Conservation (phyloP, 1,140 invertebrate species). For the Dendrolimus punctatus region DNA sequence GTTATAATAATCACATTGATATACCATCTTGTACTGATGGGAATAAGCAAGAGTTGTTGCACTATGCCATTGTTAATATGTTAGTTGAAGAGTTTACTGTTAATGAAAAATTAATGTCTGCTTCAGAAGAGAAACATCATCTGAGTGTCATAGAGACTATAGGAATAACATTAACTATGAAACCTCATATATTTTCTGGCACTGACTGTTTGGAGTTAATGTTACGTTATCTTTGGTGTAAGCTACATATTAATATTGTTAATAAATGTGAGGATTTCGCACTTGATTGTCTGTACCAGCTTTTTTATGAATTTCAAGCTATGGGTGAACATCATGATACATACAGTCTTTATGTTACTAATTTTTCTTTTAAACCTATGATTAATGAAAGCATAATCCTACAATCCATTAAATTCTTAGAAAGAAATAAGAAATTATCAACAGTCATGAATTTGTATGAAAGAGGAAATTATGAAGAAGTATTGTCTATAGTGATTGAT, state of each 20-base stretch:
- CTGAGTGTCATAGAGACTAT: conserved; percentile 49
- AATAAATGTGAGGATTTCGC: conserved; percentile 57
- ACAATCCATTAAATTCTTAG: conserved; percentile 53
- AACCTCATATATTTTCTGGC: conserved; percentile 58
- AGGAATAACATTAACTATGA: conserved; percentile 50
- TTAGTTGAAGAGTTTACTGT: conserved; percentile 77
- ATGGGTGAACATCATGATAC: conserved; percentile 48
- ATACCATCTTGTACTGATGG: conserved; percentile 69
- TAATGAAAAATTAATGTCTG: conserved; percentile 70
- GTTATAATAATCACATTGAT: conserved; percentile 70
- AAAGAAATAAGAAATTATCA: conserved; percentile 64
- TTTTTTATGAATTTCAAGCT: conserved; percentile 59
- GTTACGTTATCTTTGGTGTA: conserved; percentile 58
- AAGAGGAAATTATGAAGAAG: conserved; percentile 75
- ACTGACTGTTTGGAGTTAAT: conserved; percentile 45
- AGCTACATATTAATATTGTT: conserved; percentile 51
- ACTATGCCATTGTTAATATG: conserved; percentile 75
- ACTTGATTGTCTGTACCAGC: conserved; percentile 57
- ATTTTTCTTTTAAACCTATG: conserved; percentile 55
- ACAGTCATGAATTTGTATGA: conserved; percentile 75
- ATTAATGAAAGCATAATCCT: conserved; percentile 51
- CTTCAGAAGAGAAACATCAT: conserved; percentile 33
- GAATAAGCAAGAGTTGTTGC: conserved; percentile 66
- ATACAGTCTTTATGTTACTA: conserved; percentile 43
- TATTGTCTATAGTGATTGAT: conserved; percentile 77